phyloP scores from a whole-genome alignment of 2,888 invertebrate species.

The Drosophila meridiana region DNA sequence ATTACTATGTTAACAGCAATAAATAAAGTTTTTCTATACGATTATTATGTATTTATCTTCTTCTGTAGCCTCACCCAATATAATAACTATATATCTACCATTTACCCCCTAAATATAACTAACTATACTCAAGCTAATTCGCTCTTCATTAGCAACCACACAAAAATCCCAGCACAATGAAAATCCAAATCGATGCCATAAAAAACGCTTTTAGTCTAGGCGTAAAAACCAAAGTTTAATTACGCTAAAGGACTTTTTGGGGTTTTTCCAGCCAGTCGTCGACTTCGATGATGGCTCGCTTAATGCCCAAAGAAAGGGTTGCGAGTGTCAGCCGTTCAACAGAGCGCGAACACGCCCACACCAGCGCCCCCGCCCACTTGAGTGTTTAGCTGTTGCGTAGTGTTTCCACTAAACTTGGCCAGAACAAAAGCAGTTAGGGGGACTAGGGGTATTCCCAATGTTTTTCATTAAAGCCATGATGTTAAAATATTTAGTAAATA shows the following conservation, averaged over 20 bases:
- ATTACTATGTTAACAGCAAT: no score
- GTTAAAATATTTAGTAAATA: conserved; percentile 71
- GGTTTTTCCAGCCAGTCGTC: conserved; percentile 20
- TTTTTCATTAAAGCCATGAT: conserved; percentile 56
- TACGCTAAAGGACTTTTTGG: conserved; percentile 65
- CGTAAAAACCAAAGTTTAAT: conserved; percentile 64
- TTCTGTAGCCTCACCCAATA: neutral
- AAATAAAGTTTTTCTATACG: neutral
- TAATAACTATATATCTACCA: neutral
- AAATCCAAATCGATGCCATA: conserved; percentile 1
- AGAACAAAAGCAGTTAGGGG: conserved; percentile 64
- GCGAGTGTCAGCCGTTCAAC: conserved; percentile 18
- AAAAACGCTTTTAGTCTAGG: conserved; percentile 16
- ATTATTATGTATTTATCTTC: neutral
- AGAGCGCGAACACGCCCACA: conserved; percentile 26
- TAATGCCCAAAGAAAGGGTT: conserved; percentile 41
- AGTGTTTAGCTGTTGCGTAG: conserved; percentile 29
- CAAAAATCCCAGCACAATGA: conserved; percentile 4
- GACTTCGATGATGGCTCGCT: conserved; percentile 36
- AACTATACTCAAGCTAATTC: neutral
- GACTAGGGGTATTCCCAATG: conserved; percentile 30
- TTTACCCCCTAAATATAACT: neutral
- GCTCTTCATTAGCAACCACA: conserved; percentile 17
- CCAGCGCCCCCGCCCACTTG: conserved; percentile 18
- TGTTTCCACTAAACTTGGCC: conserved; percentile 69